These are phyloP conservation scores for Mystacides longicornis DNA, from an alignment of 2,888 invertebrate species.

Conservation along the genomic window DNA sequence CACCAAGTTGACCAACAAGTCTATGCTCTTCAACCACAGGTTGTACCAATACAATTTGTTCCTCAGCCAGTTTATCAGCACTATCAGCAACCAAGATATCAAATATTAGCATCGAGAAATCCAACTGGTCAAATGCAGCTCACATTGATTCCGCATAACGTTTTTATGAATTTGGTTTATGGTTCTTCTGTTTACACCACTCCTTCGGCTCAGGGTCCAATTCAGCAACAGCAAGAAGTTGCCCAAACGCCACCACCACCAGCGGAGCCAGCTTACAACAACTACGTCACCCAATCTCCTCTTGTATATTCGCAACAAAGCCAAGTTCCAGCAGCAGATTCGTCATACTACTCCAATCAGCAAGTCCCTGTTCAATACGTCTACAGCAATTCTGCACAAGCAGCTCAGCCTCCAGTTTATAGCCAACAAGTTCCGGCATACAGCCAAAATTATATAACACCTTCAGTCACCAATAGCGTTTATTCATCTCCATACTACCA, in stretches of 20 bases:
- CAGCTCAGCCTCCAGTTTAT: conserved; percentile 35
- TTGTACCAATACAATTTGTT: conserved; percentile 35
- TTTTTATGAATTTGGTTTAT: conserved; percentile 28
- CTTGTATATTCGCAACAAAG: conserved; percentile 6
- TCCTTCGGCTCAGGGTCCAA: conserved; percentile 7
- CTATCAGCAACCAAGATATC: conserved; percentile 34
- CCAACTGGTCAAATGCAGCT: conserved; percentile 38
- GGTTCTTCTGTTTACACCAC: conserved; percentile 1
- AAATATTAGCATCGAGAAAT: conserved; percentile 38
- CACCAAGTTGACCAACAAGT: conserved; percentile 7
- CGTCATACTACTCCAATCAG: conserved; percentile 7
- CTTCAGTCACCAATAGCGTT: conserved; percentile 12
- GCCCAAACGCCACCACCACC: neutral
- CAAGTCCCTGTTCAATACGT: conserved; percentile 5
- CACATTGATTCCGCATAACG: conserved; percentile 36
- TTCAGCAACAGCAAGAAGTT: neutral
- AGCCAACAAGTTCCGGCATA: conserved; percentile 38
- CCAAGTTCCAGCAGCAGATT: neutral
- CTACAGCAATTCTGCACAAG: neutral
- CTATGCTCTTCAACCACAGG: conserved; percentile 13
- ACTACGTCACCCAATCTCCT: conserved; percentile 19
- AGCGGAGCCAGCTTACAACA: conserved; percentile 7
- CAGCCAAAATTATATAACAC: conserved; percentile 35
- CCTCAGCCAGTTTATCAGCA: conserved; percentile 37
- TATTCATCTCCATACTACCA: conserved; percentile 38